Conservation (phyloP, 2,888 invertebrate genomes). For the Epsilonema sp. region DNA sequence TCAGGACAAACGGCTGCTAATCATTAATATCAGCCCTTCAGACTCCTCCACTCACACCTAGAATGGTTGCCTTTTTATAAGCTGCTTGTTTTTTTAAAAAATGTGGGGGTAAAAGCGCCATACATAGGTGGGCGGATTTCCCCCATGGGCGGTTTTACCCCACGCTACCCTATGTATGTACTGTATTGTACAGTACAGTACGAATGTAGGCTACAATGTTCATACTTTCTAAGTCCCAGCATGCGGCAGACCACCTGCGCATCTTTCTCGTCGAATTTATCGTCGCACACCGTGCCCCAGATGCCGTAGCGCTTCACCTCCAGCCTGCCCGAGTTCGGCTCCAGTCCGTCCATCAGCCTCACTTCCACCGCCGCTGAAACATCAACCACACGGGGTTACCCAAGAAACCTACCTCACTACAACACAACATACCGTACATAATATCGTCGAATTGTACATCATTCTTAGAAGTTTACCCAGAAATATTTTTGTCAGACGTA, state of each 20-base stretch:
- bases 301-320: slow-evolving; percentile 47
- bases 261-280: slow-evolving; percentile 46
- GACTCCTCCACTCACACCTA: no score
- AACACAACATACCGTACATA: no score
- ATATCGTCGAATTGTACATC: background rate
- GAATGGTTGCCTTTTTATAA: no score
- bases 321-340: slow-evolving; percentile 43
- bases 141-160: no score
- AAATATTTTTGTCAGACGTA: background rate
- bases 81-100: no score
- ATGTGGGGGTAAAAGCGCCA: no score
- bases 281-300: slow-evolving; percentile 60
- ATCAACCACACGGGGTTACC: slow-evolving; percentile 6
- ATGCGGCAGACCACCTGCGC: slow-evolving; percentile 38
- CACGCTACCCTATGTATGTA: no score
- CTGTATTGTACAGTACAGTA: no score
- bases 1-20: no score
- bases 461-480: background rate
- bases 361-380: slow-evolving; percentile 39
- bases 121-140: no score
- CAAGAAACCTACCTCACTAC: slow-evolving; percentile 1
- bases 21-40: no score
- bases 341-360: slow-evolving; percentile 42
- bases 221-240: slow-evolving; percentile 31
- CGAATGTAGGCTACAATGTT: no score